These are phyloP conservation scores for Hemithea aestivaria DNA, from an alignment of 2,888 invertebrate genomes.

Conservation along the genomic window DNA sequence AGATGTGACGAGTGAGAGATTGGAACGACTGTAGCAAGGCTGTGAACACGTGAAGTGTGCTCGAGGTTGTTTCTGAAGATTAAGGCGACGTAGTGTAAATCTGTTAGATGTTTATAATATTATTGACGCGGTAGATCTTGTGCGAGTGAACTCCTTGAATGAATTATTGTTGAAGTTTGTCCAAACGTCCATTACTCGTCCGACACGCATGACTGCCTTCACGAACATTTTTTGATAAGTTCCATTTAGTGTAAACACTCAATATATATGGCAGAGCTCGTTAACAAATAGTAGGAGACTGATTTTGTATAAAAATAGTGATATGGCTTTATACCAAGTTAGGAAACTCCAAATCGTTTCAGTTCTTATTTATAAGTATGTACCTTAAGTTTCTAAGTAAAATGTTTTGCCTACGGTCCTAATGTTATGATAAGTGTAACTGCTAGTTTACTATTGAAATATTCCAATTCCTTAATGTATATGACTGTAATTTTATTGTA, in stretches of 20 bases:
- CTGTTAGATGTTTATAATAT: slow-evolving; percentile 12
- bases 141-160: slow-evolving; percentile 11
- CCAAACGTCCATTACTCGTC: slow-evolving; percentile 66
- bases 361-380: slow-evolving; percentile 15
- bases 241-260: slow-evolving; percentile 37
- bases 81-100: slow-evolving; percentile 17
- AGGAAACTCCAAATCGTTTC: slow-evolving; percentile 44
- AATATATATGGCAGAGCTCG: slow-evolving; percentile 49
- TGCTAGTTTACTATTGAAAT: slow-evolving; percentile 42
- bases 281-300: slow-evolving; percentile 77
- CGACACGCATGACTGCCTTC: slow-evolving; percentile 50
- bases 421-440: slow-evolving; percentile 43
- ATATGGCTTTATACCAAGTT: slow-evolving; percentile 65
- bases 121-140: slow-evolving; percentile 32
- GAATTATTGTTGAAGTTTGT: slow-evolving; percentile 32
- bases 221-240: slow-evolving; percentile 38
- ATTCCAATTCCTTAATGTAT: slow-evolving; percentile 66
- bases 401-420: slow-evolving; percentile 26
- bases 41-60: slow-evolving; percentile 68
- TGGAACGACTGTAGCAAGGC: slow-evolving; percentile 73
- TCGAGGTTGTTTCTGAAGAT: slow-evolving; percentile 45
- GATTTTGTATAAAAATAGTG: slow-evolving; percentile 73
- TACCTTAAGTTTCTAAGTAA: slow-evolving; percentile 22
- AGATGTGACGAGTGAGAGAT: slow-evolving; percentile 56
- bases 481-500: slow-evolving; percentile 60